These are phyloP conservation scores for Hippocampus kuda DNA, from an alignment of 2,797 vertebrate genomes.

Conservation along the genomic window DNA sequence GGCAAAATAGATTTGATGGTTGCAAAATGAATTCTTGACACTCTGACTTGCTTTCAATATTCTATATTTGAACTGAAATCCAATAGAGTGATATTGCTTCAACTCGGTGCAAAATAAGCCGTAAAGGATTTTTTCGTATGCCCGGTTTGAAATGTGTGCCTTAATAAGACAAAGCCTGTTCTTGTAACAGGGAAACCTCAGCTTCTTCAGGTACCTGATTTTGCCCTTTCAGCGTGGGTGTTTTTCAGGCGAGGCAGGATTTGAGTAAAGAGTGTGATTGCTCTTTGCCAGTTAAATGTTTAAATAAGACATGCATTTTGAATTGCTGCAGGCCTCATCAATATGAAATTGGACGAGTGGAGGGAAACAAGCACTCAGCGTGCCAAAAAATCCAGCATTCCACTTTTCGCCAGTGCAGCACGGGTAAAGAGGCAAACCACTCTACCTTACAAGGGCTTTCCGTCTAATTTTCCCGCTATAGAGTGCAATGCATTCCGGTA, in stretches of 20 bases:
- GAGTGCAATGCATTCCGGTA: slow-evolving; percentile 25
- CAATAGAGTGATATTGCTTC: slow-evolving; percentile 34
- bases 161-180: slow-evolving; percentile 22
- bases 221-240: slow-evolving; percentile 50
- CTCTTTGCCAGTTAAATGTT: slow-evolving; percentile 70
- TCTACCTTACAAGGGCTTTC: slow-evolving; percentile 26
- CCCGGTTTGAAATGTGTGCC: slow-evolving; percentile 14
- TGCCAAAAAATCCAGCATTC: slow-evolving; percentile 51
- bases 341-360: slow-evolving; percentile 69
- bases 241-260: slow-evolving; percentile 67
- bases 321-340: slow-evolving; percentile 72
- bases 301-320: slow-evolving; percentile 71
- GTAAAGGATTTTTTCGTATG: slow-evolving; percentile 24
- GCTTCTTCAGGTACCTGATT: slow-evolving; percentile 59
- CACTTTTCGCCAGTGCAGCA: slow-evolving; percentile 46
- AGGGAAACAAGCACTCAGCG: slow-evolving; percentile 56
- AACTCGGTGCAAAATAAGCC: slow-evolving; percentile 24
- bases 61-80: slow-evolving; percentile 37
- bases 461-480: slow-evolving; percentile 19
- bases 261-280: slow-evolving; percentile 71
- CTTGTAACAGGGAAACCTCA: slow-evolving; percentile 30
- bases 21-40: neutral
- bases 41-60: slow-evolving; percentile 6
- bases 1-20: neutral
- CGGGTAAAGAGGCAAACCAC: slow-evolving; percentile 32